These are phyloP conservation scores for Ennomos quercinarius DNA, from an alignment of 2,888 invertebrate species.

Conservation along the genomic window DNA sequence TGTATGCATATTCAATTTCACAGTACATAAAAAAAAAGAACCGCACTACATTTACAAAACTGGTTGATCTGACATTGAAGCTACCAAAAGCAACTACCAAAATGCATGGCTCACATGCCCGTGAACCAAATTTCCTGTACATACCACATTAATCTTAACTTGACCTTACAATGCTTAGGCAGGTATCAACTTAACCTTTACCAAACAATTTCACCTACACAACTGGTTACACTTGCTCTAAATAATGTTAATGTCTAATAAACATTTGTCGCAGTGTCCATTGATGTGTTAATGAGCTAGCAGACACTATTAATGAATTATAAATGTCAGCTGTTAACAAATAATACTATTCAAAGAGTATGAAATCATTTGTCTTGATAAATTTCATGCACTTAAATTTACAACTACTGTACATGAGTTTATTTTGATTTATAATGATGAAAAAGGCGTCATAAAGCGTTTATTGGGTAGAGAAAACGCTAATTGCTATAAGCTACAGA, in stretches of 20 bases:
- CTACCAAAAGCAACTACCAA: slow-evolving; percentile 22
- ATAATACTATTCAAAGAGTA: slow-evolving; percentile 32
- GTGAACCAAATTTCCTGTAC: slow-evolving; percentile 51
- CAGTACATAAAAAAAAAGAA: not conserved
- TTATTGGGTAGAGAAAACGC: too few species aligned
- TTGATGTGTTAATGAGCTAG: slow-evolving; percentile 54
- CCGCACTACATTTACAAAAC: slow-evolving; percentile 23
- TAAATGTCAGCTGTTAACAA: slow-evolving; percentile 48
- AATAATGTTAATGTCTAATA: slow-evolving; percentile 18
- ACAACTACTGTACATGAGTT: too few species aligned
- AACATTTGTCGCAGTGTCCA: slow-evolving; percentile 34
- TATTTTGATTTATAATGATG: too few species aligned
- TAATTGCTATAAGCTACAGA: too few species aligned
- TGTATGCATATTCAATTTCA: too few species aligned
- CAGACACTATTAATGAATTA: slow-evolving; percentile 48
- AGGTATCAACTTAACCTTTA: slow-evolving; percentile 62
- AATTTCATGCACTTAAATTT: not conserved
- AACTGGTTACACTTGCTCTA: slow-evolving; percentile 41
- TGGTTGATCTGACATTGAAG: slow-evolving; percentile 29
- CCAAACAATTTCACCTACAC: slow-evolving; percentile 64
- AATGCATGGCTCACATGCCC: slow-evolving; percentile 41
- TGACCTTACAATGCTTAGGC: slow-evolving; percentile 67
- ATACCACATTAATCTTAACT: slow-evolving; percentile 46
- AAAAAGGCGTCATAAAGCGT: too few species aligned
- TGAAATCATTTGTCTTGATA: slow-evolving; percentile 43